These are phyloP conservation scores for Scolopax rusticola DNA, from an alignment of 2,797 vertebrate genomes.

Conservation along the genomic window DNA sequence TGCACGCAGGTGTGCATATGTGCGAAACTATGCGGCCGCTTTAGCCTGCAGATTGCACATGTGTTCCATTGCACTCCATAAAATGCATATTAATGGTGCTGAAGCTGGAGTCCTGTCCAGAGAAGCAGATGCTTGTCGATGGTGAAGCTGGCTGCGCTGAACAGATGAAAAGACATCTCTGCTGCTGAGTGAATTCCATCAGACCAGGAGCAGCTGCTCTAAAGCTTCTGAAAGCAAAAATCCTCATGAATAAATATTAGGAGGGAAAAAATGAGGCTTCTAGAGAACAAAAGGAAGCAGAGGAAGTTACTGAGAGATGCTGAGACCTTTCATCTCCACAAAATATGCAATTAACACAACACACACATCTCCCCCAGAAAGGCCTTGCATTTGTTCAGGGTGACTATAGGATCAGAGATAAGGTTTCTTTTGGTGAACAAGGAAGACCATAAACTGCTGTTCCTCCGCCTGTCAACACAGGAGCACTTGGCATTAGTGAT, in stretches of 20 bases:
- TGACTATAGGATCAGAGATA: slow-evolving; percentile 41
- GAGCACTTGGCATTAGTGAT: not conserved
- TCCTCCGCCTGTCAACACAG: slow-evolving; percentile 13
- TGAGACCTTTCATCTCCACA: slow-evolving; percentile 63
- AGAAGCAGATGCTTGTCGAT: slow-evolving; percentile 66
- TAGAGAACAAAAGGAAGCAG: slow-evolving; percentile 70
- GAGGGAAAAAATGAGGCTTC: slow-evolving; percentile 47
- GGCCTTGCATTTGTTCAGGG: slow-evolving; percentile 21
- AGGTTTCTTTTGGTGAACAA: slow-evolving; percentile 63
- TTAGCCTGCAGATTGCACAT: not conserved
- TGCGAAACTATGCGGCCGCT: not conserved
- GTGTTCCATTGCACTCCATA: not conserved
- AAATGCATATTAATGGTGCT: slow-evolving; percentile 30
- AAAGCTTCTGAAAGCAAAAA: slow-evolving; percentile 73
- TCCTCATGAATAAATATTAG: slow-evolving; percentile 79
- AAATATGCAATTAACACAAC: slow-evolving; percentile 55
- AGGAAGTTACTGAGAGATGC: slow-evolving; percentile 64
- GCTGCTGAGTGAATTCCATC: slow-evolving; percentile 70
- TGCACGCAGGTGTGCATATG: not conserved
- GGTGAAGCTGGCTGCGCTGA: slow-evolving; percentile 42
- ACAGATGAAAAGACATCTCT: slow-evolving; percentile 71
- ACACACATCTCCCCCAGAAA: slow-evolving; percentile 23
- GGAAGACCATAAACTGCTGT: slow-evolving; percentile 61
- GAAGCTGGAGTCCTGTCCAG: slow-evolving; percentile 4
- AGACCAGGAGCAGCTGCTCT: slow-evolving; percentile 74